Evolutionary conservation across 2,888 invertebrate species (phyloP), one percentile per base, ranked within the genome.

Genomic region (Calameuta pallipes): DNA sequence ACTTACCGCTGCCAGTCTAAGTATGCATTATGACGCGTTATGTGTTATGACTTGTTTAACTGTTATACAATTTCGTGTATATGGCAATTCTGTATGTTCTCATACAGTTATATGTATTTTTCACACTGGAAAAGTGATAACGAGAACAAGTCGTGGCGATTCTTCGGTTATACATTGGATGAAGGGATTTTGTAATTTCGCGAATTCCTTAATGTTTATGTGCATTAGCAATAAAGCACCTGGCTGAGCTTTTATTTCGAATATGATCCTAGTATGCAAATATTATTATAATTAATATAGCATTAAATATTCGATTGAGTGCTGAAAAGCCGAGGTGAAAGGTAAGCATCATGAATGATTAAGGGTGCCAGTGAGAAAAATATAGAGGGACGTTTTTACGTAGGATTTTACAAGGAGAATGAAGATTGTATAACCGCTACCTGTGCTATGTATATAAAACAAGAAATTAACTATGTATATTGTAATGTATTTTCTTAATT

Each of bases 201-300:
- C 23, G 81, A 84, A 84, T 84, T 79, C 80, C 78, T 78, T 78
- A 77, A 75, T 71, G 78, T 78, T 81, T 73, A 79, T 73, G 77
- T 75, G 77, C 76, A 80, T 77, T 56, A 23, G 23, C 23, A 23
- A 56, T 56, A 23, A 56, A 2, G 9, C 41, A 23, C 2, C 23
- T 56, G 23, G 1, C 41, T 41, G 15, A 15, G 41, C 6, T 41
- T 15, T 41, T 15, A 41, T 41, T 41, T 41, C 6, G 41, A 41
- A 15, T 41, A 15, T 1, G 41, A 41, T 4, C 15, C 41, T 15
- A 6, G 41, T 6, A 15, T 41, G 15, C 9, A 56, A 56, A 56
- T 56, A 9, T 56, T 9, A 56, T 23, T 23, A 56, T 56, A 56
- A 56, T 56, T 9, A 56, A 2, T 9, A 15, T 56, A 23, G 41